phyloP scores from a whole-genome alignment of 2,113 vertebrate species.

The Myrmecobius fasciatus region DNA sequence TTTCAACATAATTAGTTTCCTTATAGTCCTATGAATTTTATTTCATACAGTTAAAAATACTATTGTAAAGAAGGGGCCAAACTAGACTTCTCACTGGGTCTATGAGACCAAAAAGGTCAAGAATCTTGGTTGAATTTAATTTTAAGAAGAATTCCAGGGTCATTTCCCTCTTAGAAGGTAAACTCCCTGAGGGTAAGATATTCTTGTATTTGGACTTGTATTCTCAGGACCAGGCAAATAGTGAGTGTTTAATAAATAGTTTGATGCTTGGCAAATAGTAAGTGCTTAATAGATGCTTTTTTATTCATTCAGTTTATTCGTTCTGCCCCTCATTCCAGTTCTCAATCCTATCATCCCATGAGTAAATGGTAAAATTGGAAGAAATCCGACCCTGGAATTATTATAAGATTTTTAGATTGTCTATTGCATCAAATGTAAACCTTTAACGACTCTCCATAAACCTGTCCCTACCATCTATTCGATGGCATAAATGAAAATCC shows the following conservation, averaged over 20 bases:
- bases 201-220: not conserved
- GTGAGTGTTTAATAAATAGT: not conserved
- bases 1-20: not conserved
- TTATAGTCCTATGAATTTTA: not conserved
- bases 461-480: not conserved
- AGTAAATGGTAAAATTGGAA: not conserved
- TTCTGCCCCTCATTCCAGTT: not conserved
- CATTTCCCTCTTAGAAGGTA: not conserved
- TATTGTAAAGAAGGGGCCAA: not conserved
- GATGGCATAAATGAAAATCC: not conserved
- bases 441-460: not conserved
- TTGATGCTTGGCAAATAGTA: not conserved
- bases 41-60: not conserved
- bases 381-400: not conserved
- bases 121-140: not conserved
- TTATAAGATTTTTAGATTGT: not conserved
- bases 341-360: not conserved
- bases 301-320: not conserved
- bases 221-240: not conserved
- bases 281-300: not conserved
- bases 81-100: not conserved
- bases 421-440: not conserved
- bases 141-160: not conserved
- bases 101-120: not conserved
- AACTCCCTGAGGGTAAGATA: not conserved